Evolutionary conservation across 2,888 invertebrate genomes (phyloP).

Genomic region (Lumbricus terrestris): DNA sequence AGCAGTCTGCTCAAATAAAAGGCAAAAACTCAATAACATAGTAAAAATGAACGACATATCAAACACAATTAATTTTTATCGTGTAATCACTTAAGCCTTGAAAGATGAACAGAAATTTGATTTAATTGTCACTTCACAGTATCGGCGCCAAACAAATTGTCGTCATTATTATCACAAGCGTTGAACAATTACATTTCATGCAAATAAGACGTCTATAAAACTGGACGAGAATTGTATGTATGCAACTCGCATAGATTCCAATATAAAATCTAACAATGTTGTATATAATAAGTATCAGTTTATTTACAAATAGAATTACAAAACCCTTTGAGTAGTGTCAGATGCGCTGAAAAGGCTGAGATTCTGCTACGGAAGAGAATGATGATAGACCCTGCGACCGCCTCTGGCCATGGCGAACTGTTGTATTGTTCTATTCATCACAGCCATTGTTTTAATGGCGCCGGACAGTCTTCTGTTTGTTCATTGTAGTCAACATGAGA

Average conservation of each 20-base stretch:
- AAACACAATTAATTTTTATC: conserved; percentile 3
- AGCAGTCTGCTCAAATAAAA: neutral
- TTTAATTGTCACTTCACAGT: neutral
- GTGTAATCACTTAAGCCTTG: neutral
- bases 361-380: neutral
- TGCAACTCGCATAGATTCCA: too few relatives aligned
- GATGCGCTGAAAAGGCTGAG: neutral
- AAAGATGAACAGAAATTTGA: neutral
- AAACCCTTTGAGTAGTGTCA: neutral
- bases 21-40: neutral
- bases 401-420: neutral
- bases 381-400: neutral
- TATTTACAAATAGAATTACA: conserved; percentile 7
- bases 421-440: neutral
- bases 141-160: too few relatives aligned
- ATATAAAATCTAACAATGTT: neutral
- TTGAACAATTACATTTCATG: neutral
- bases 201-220: neutral
- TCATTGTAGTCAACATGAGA: conserved; percentile 72
- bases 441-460: conserved; percentile 9
- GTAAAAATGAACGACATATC: neutral
- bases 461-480: conserved; percentile 38
- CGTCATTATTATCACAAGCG: neutral
- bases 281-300: neutral
- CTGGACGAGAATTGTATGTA: neutral